Percentiles rank a stretch among this genome's conserved stretches.
Evolutionary conservation across 2,797 vertebrate genomes (phyloP).

Genomic region (Vultur gryphus): DNA sequence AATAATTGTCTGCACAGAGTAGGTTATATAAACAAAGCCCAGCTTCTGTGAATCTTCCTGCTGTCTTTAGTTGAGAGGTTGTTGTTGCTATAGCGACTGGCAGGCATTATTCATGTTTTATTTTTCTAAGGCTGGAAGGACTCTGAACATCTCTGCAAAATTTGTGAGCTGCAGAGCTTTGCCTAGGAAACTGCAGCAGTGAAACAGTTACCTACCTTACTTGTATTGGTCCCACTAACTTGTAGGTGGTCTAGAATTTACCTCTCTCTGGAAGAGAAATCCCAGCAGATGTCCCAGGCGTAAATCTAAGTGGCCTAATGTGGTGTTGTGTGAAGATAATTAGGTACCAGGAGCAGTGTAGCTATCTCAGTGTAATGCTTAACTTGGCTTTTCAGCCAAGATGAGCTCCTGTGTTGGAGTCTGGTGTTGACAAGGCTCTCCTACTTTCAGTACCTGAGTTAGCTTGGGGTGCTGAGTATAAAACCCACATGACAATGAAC

Average conservation of each 20-base stretch:
- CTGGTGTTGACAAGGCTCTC: neutral
- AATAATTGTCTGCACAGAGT: neutral
- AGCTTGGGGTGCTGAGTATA: neutral
- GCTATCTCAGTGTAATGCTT: neutral
- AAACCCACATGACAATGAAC: neutral
- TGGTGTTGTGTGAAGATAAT: neutral
- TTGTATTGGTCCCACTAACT: neutral
- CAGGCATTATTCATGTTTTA: neutral
- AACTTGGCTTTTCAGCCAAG: neutral
- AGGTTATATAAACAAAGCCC: neutral
- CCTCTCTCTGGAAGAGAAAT: neutral
- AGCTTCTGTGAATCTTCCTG: neutral
- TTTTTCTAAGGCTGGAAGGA: neutral
- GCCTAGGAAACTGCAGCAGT: neutral
- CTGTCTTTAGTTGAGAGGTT: neutral
- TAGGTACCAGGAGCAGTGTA: neutral
- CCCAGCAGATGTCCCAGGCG: neutral
- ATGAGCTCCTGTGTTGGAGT: neutral
- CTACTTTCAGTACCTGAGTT: neutral
- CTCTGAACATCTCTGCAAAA: neutral
- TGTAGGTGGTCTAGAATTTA: neutral
- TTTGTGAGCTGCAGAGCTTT: neutral
- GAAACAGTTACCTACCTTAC: rapidly evolving
- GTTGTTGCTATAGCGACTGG: slow-evolving; percentile 12
- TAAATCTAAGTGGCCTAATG: neutral